Conservation (phyloP, 92 coral and sea anemone genomes). For the Zoanthus sociatus region DNA sequence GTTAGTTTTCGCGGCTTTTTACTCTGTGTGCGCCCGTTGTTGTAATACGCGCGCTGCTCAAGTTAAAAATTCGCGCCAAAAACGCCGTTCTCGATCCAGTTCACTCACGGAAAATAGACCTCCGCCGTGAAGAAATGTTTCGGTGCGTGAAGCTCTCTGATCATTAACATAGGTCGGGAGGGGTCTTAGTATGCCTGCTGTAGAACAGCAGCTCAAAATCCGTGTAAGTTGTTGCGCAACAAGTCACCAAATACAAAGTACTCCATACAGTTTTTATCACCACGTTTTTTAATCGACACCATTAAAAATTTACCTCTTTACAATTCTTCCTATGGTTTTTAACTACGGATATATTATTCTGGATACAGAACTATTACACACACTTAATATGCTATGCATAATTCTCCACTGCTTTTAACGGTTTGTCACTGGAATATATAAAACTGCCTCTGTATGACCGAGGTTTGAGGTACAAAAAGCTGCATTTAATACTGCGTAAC, state of each 20-base stretch:
- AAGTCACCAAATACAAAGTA: neutral
- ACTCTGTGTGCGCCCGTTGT: too few species aligned
- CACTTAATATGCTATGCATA: conserved; percentile 22
- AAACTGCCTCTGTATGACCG: conserved; percentile 22
- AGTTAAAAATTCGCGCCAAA: too few species aligned
- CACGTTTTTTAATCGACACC: conserved; percentile 38
- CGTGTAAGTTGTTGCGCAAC: too few species aligned
- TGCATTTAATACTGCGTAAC: neutral
- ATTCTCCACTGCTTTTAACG: conserved; percentile 4
- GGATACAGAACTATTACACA: conserved; percentile 19
- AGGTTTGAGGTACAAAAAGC: neutral
- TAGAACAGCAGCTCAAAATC: too few species aligned
- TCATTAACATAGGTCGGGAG: too few species aligned
- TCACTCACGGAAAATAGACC: too few species aligned
- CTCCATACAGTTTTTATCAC: neutral
- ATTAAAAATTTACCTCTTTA: conserved; percentile 33
- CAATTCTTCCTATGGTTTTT: conserved; percentile 4
- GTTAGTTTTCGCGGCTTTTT: too few species aligned
- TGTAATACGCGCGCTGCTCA: too few species aligned
- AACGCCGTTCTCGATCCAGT: too few species aligned
- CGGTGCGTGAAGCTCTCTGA: too few species aligned
- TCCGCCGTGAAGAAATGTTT: too few species aligned
- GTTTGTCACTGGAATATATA: conserved; percentile 20
- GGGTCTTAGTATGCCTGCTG: too few species aligned
- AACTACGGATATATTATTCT: conserved; percentile 21